Conservation (phyloP, 64 coral and sea anemone genomes). For the Montipora sp. region DNA sequence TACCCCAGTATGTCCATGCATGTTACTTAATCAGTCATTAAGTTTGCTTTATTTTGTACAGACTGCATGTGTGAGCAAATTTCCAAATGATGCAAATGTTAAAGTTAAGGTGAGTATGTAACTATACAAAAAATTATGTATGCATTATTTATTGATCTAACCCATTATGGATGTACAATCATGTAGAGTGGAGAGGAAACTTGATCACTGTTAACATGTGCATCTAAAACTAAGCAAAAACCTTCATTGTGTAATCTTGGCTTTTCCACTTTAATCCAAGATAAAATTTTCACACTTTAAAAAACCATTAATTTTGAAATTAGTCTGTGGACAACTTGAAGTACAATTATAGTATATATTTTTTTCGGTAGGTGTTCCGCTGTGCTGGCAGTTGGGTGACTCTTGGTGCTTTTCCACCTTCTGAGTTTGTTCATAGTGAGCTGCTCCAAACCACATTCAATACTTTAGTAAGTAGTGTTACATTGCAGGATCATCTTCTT, state of each 20-base stretch:
- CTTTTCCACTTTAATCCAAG: no score
- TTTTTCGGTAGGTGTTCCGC: slow-evolving; percentile 71
- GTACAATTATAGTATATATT: neutral
- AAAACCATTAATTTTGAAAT: no score
- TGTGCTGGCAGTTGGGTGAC: slow-evolving; percentile 98
- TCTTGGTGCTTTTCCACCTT: slow-evolving; percentile 82
- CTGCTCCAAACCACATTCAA: slow-evolving; percentile 82
- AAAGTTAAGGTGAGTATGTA: slow-evolving; percentile 73
- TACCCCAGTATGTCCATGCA: neutral
- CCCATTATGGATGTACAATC: no score
- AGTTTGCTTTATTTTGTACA: slow-evolving; percentile 8
- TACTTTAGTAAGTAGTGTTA: slow-evolving; percentile 71
- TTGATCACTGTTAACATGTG: no score
- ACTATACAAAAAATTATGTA: no score
- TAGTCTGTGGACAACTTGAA: neutral
- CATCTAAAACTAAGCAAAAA: no score
- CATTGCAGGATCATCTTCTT: neutral
- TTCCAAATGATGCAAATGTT: slow-evolving; percentile 76
- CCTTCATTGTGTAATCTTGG: no score
- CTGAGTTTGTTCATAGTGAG: slow-evolving; percentile 87
- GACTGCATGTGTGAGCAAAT: slow-evolving; percentile 88
- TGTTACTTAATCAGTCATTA: neutral
- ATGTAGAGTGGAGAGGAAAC: no score
- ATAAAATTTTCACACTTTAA: no score
- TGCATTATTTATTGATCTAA: no score